These are phyloP conservation scores for Onthophagus sagittarius DNA, from an alignment of 2,888 invertebrate species.

Conservation along the genomic window DNA sequence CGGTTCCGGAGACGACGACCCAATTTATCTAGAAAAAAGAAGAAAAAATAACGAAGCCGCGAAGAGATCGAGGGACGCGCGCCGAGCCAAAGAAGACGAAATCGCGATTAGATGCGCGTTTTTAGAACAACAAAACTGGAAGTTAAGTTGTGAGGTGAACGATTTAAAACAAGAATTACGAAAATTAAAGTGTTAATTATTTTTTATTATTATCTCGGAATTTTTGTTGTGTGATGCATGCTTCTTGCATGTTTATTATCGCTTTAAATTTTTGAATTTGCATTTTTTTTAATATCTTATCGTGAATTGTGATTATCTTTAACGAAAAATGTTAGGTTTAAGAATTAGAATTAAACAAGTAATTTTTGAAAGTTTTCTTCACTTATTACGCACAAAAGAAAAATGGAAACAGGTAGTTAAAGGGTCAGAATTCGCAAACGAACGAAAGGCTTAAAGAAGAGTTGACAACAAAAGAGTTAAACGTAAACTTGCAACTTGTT, in stretches of 20 bases:
- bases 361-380: too few relatives aligned
- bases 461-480: neutral
- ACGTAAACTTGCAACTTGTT: neutral
- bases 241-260: neutral
- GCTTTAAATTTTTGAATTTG: neutral
- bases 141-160: constrained; percentile 65
- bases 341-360: too few relatives aligned
- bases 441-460: neutral
- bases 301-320: neutral
- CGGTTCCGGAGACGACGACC: constrained; percentile 53
- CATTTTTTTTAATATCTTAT: neutral
- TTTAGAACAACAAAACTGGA: constrained; percentile 83
- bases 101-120: constrained; percentile 84
- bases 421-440: neutral
- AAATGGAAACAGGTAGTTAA: neutral
- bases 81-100: constrained; percentile 88
- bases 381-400: too few relatives aligned
- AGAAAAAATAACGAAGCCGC: constrained; percentile 94
- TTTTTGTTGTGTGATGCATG: neutral
- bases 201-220: neutral
- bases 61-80: constrained; percentile 86
- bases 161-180: neutral
- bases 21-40: constrained; percentile 82
- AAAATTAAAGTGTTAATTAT: neutral
- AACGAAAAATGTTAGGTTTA: too few relatives aligned